These are phyloP conservation scores for Gambusia yucatana DNA, from an alignment of 2,797 vertebrate genomes.

Conservation along the genomic window DNA sequence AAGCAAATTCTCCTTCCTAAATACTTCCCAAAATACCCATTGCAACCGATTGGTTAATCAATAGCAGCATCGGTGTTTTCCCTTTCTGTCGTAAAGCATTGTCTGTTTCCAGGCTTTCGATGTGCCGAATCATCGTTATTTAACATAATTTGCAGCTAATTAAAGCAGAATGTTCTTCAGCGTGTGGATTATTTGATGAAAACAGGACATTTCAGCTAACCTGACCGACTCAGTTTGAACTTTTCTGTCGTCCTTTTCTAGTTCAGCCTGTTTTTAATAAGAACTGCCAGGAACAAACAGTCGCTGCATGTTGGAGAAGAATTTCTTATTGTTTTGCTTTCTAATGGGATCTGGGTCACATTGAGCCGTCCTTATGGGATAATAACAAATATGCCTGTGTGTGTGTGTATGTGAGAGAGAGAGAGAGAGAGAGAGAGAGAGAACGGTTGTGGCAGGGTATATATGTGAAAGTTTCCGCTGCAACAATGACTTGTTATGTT, in stretches of 20 bases:
- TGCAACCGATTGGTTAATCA: background rate
- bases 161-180: background rate
- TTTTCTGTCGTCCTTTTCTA: background rate
- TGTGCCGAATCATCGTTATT: background rate
- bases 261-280: background rate
- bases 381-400: constrained; percentile 7
- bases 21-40: background rate
- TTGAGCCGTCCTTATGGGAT: constrained; percentile 25
- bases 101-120: background rate
- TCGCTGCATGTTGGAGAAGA: background rate
- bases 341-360: constrained; percentile 24
- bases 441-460: background rate
- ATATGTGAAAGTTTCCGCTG: constrained; percentile 1
- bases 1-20: no score
- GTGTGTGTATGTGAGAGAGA: background rate
- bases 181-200: background rate
- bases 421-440: background rate
- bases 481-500: constrained; percentile 20
- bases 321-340: constrained; percentile 34
- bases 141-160: background rate
- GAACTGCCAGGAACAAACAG: background rate
- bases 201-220: background rate
- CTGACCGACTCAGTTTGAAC: background rate
- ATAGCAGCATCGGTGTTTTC: background rate
- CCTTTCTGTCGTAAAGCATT: background rate